Conservation (phyloP, 2,113 vertebrate genomes). For the Eublepharis macularius region DNA sequence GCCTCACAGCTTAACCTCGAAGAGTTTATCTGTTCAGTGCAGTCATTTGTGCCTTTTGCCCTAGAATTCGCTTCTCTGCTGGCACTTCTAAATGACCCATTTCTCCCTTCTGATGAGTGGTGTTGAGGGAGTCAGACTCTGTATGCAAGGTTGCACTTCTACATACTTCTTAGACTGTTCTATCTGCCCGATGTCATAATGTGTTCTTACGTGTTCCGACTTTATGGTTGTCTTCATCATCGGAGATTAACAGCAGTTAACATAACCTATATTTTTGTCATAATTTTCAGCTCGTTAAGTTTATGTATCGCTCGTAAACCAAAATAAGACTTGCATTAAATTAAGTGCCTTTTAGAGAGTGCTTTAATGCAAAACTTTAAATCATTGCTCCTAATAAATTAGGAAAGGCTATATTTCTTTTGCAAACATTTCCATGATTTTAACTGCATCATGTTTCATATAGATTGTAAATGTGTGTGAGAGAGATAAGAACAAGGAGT, state of each 20-base stretch:
- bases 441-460: neutral
- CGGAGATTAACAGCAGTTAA: neutral
- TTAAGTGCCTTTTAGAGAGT: constrained; percentile 51
- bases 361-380: constrained; percentile 20
- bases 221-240: neutral
- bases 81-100: neutral
- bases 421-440: neutral
- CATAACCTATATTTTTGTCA: neutral
- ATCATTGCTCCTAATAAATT: constrained; percentile 18
- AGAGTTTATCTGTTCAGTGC: neutral
- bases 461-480: constrained; percentile 4
- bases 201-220: constrained; percentile 26
- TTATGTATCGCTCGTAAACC: constrained; percentile 39
- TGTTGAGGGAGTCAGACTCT: neutral
- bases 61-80: constrained; percentile 1
- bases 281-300: constrained; percentile 18
- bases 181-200: constrained; percentile 15
- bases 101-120: constrained; percentile 2
- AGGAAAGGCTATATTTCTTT: neutral
- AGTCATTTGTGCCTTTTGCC: neutral
- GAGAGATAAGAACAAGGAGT: constrained; percentile 13
- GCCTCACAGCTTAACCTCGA: neutral
- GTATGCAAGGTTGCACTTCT: neutral
- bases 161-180: constrained; percentile 10
- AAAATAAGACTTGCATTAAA: constrained; percentile 25